Evolutionary conservation across 2,888 invertebrate genomes (phyloP).

Genomic region (Taphrorychus bicolor): DNA sequence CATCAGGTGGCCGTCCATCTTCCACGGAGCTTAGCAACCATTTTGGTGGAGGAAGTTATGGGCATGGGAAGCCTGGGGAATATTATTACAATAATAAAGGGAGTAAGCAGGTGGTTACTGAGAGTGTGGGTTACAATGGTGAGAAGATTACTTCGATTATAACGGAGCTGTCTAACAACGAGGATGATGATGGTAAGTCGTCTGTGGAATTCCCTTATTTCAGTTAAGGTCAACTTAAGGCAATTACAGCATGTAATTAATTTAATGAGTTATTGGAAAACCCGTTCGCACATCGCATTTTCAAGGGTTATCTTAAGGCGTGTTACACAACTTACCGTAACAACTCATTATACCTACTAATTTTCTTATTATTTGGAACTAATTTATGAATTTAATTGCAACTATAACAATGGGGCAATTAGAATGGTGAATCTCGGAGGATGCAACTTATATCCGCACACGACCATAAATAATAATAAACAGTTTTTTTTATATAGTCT

Average conservation of each 20-base stretch:
- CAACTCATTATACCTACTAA: not conserved
- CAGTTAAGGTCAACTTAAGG: too few species aligned
- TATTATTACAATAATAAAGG: conserved; percentile 28
- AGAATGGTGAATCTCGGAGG: not conserved
- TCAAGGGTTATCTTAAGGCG: not conserved
- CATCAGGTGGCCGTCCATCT: conserved; percentile 11
- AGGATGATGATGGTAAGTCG: conserved; percentile 37
- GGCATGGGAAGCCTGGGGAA: conserved; percentile 22
- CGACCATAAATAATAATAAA: not conserved
- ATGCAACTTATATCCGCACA: not conserved
- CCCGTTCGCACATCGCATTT: not conserved
- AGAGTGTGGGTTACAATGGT: conserved; percentile 53
- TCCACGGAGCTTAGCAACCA: conserved; percentile 27
- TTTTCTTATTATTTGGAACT: conserved; percentile 7
- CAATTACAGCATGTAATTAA: not conserved
- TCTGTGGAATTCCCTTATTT: not conserved
- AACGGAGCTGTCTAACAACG: conserved; percentile 53
- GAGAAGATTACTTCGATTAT: conserved; percentile 57
- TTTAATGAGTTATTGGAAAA: not conserved
- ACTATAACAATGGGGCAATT: conserved; percentile 4
- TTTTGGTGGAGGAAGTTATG: conserved; percentile 15
- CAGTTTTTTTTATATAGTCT: not conserved
- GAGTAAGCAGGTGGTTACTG: conserved; percentile 43
- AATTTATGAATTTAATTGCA: conserved; percentile 1
- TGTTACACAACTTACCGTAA: not conserved